Evolutionary conservation across 2,888 invertebrate species (phyloP), one percentile per base, ranked within the genome.

Genomic region (Orthosia incerta): DNA sequence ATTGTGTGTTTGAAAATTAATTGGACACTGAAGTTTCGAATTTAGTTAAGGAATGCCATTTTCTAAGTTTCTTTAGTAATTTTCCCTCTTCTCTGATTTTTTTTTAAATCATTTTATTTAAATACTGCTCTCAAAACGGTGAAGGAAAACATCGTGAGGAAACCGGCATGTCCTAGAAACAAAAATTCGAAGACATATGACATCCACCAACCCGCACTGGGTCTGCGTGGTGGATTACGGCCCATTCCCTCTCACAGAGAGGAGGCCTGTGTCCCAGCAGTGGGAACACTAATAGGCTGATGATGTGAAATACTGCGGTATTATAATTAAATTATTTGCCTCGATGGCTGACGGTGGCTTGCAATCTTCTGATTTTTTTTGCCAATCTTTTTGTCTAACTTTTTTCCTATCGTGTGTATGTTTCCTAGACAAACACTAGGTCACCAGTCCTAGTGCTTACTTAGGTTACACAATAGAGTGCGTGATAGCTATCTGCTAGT

Each of bases 401-500:
- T 66, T 71, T 74, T 69, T 68, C 45, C 13, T 26, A 46, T 65
- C 31, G 71, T 70, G 71, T 83, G 75, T 65, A 11, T 45, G n/a
- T 61, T 77, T 68, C 15, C 5, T 50, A 61, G 39, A 60, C n/a
- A 61, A 80, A 74, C 56, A 83, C 60, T 76, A 69, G 62, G 51
- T 51, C n/a, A 20, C 69, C 13, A 15, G 23, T 67, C 2, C 39
- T 2, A 46, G 20, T 3, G 26, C 15, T 26, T 63, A 39, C 20
- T 23, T 23, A 12, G 50, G 74, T 74, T 74, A 55, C 31, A 55
- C 79, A 56, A 77, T 79, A 74, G 75, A 74, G 71, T 75, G 74
- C 65, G 55, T 71, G 80, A 74, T 85, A 76, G 60, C 69, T 50
- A 74, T 73, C 82, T 62, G 20, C 61, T 60, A 67, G 63, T 79